Base-by-base conservation (phyloP, 2,888 invertebrate genomes). In the Apamea epomidion region DNA sequence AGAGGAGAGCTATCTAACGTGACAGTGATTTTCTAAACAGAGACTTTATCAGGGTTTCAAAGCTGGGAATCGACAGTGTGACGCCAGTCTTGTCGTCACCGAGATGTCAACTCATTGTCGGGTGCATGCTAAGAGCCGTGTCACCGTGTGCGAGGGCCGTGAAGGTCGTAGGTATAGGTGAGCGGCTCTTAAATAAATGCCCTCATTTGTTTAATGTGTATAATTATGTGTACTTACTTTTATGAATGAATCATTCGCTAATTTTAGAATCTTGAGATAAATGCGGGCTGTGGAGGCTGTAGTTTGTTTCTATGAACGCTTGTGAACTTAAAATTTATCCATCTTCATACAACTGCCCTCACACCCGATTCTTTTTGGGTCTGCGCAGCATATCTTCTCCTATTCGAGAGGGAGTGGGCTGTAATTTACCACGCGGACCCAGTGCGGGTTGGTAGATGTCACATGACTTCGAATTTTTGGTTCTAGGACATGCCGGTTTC, bases 91-190 rank as follows among this genome's bases (percentile, higher is more conserved):
- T 77, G 84, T 58, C 14, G 60, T 75, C 74, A 67, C 71, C 68
- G 76, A 88, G 86, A 88, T 91, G 90, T 87, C 91, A 89, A 90
- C 88, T 88, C 80, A 85, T 86, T 85, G 85, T 87, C 84, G 82
- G 42, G 76, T 84, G 82, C 86, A 78, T 83, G 85, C 73, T 87
- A 87, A 86, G 77, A 84, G 81, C 14, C 42, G 60, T 86, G 88
- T 80, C 80, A 77, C 14, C 42, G 60, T 86, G 88, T 80, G 88
- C 86, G 87, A 74, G 65, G 67, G 54, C 89, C 81, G 81, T 90
- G 91, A 91, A 91, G 91, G 91, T 78, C 84, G 83, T 7, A 81
- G 76, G 74, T 64, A 65, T 45, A 77, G 70, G 84, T 83, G 87
- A 83, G 84, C n/a, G 84, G 72, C 69, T 73, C n/a, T 83, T 79